These are phyloP conservation scores for Epirrhoe tristata DNA, from an alignment of 2,888 invertebrate genomes.

Conservation along the genomic window DNA sequence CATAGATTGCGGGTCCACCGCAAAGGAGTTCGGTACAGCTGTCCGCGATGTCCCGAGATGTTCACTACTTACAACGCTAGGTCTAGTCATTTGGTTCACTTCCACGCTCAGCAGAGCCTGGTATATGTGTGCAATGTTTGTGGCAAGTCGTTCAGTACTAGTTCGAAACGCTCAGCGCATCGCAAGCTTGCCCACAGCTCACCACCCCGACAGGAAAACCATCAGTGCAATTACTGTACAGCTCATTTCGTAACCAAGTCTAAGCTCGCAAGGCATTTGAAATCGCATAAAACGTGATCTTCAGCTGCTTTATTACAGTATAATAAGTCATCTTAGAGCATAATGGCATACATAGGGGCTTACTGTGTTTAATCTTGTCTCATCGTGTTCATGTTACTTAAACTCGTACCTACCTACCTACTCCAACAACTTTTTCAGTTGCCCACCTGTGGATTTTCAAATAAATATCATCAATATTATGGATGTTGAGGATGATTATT, in stretches of 20 bases:
- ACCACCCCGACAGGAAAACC: slow-evolving; percentile 47
- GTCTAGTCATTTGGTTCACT: slow-evolving; percentile 68
- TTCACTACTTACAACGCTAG: slow-evolving; percentile 72
- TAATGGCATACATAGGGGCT: no score
- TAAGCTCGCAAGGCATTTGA: slow-evolving; percentile 61
- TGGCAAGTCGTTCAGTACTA: slow-evolving; percentile 64
- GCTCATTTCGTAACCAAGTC: slow-evolving; percentile 60
- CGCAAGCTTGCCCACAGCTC: slow-evolving; percentile 58
- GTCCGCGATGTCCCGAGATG: slow-evolving; percentile 71
- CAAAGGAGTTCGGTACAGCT: slow-evolving; percentile 70
- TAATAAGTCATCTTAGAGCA: no score
- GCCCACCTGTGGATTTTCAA: no score
- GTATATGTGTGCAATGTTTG: slow-evolving; percentile 66
- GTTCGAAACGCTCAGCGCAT: slow-evolving; percentile 69
- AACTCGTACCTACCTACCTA: no score
- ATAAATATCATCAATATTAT: no score
- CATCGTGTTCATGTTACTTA: no score
- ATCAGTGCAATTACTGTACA: slow-evolving; percentile 61
- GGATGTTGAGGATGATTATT: no score
- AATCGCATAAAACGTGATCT: slow-evolving; percentile 51
- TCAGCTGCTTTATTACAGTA: not conserved
- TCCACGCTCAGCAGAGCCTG: slow-evolving; percentile 62
- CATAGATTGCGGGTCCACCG: slow-evolving; percentile 68
- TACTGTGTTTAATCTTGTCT: no score
- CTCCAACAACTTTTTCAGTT: no score